Conservation (phyloP, 1,140 invertebrate species). For the Dendrolimus kikuchii region DNA sequence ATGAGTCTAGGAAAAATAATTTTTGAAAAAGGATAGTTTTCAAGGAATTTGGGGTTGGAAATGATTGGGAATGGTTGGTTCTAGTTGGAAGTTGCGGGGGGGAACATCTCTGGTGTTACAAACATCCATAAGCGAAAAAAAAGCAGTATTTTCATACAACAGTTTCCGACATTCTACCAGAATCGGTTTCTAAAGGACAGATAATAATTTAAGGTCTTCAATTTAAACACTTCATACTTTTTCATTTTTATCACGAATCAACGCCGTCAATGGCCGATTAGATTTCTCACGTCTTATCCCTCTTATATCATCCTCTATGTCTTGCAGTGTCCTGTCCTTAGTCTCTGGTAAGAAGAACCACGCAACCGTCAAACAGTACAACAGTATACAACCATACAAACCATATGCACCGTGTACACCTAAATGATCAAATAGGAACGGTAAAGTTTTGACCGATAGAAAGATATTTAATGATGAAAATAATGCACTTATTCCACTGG, state of each 20-base stretch:
- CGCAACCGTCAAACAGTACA: constrained; percentile 28
- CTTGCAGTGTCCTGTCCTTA: constrained; percentile 42
- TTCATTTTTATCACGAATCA: constrained; percentile 13
- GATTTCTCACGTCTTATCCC: constrained; percentile 31
- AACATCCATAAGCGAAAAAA: too few species aligned
- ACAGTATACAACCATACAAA: constrained; percentile 28
- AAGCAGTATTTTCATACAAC: too few species aligned
- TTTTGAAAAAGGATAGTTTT: too few species aligned
- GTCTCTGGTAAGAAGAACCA: constrained; percentile 41
- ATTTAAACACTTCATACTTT: too few species aligned
- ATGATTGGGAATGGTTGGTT: too few species aligned
- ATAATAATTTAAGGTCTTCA: too few species aligned
- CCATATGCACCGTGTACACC: constrained; percentile 36
- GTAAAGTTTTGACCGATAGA: constrained; percentile 38
- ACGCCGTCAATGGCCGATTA: constrained; percentile 35
- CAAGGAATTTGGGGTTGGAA: too few species aligned
- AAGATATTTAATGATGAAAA: constrained; percentile 40
- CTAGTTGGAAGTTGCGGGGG: too few species aligned
- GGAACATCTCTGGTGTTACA: too few species aligned
- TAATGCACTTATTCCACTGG: constrained; percentile 36
- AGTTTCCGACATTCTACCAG: too few species aligned
- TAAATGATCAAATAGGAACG: constrained; percentile 28
- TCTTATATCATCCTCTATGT: constrained; percentile 46
- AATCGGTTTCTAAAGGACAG: too few species aligned
- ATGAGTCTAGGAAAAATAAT: too few species aligned